These are phyloP conservation scores for Zoanthus solanderi DNA, from an alignment of 92 coral and sea anemone species.

Conservation along the genomic window DNA sequence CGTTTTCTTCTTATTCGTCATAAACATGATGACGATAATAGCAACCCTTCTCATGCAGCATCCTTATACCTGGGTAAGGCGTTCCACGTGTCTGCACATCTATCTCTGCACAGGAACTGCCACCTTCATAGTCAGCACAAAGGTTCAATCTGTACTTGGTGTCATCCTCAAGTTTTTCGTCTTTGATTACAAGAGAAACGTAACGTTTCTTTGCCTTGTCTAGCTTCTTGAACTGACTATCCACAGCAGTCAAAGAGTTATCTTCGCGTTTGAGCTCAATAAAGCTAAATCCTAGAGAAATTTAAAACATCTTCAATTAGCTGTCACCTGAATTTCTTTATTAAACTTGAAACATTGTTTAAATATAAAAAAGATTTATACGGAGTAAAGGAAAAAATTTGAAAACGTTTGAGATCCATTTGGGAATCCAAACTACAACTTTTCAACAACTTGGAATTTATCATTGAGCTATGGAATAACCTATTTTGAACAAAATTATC, in stretches of 20 bases:
- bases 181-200: constrained; percentile 13
- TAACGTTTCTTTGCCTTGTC: neutral
- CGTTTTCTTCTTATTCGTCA: too few relatives aligned
- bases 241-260: neutral
- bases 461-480: too few relatives aligned
- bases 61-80: neutral
- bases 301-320: neutral
- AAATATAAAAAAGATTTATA: too few relatives aligned
- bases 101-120: neutral
- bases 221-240: neutral
- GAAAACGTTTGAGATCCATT: too few relatives aligned
- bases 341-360: neutral
- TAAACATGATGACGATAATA: too few relatives aligned
- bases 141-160: constrained; percentile 16
- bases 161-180: neutral
- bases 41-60: neutral
- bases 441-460: too few relatives aligned
- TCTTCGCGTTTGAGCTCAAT: constrained; percentile 2
- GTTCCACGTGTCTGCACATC: constrained; percentile 18
- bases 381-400: too few relatives aligned
- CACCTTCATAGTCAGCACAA: constrained; percentile 1
- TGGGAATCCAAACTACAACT: too few relatives aligned
- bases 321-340: neutral
- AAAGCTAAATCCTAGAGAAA: constrained; percentile 1
- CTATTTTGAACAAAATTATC: too few relatives aligned